phyloP scores from a whole-genome alignment of 2,113 vertebrate species.

The Oryzias woworae region DNA sequence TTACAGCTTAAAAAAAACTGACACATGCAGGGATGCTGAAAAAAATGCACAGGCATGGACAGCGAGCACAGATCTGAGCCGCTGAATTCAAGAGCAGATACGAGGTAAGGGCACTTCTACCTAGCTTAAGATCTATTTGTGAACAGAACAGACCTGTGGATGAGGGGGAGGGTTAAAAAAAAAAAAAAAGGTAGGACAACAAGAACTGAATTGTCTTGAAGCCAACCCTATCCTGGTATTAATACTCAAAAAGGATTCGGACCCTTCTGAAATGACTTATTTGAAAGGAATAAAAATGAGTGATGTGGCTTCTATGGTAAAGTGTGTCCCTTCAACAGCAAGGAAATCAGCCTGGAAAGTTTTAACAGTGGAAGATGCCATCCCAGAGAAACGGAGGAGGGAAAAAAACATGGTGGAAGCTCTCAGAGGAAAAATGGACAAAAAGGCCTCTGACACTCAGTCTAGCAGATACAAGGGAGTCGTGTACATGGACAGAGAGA shows the following conservation, averaged over 20 bases:
- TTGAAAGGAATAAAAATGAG: constrained; percentile 18
- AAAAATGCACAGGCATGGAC: constrained; percentile 24
- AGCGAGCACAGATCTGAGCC: constrained; percentile 15
- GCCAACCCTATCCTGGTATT: no score
- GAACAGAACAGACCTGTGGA: constrained; percentile 35
- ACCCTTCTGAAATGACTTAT: constrained; percentile 1
- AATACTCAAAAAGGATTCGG: background rate
- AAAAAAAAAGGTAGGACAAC: constrained; percentile 20
- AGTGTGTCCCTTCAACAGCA: constrained; percentile 7
- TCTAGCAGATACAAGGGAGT: constrained; percentile 46
- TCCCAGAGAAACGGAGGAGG: constrained; percentile 14
- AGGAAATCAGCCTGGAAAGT: constrained; percentile 47
- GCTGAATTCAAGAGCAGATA: constrained; percentile 55
- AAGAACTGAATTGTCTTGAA: constrained; percentile 12
- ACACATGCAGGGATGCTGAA: constrained; percentile 33
- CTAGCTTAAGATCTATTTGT: constrained; percentile 56
- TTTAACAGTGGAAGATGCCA: constrained; percentile 45
- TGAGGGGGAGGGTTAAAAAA: background rate
- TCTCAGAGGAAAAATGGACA: constrained; percentile 18
- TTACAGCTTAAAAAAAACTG: constrained; percentile 30
- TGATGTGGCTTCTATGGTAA: constrained; percentile 6
- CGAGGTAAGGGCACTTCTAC: constrained; percentile 80
- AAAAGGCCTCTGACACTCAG: constrained; percentile 46
- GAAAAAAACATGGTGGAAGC: constrained; percentile 46
- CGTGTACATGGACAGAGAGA: constrained; percentile 23